Percentiles rank a stretch among this genome's conserved stretches.
Evolutionary conservation across 2,797 vertebrate species (phyloP).

Genomic region (Cygnus olor): DNA sequence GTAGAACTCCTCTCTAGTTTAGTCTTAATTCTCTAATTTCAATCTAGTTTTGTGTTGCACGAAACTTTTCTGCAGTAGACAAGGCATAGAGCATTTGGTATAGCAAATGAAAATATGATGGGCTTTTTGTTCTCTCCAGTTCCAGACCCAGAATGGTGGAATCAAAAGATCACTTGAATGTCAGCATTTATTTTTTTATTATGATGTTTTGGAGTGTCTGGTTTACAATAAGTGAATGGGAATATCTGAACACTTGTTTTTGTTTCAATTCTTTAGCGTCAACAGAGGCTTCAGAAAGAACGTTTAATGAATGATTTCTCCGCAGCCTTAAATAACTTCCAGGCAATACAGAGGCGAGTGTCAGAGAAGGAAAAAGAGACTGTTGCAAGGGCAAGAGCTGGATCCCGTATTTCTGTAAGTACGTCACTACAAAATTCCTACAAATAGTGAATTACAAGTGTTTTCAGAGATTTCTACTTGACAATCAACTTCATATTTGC

Average conservation of each 20-base stretch:
- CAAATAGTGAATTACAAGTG: background rate
- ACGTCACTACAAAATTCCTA: no score
- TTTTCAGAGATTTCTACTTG: background rate
- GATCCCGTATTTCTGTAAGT: conserved; percentile 86
- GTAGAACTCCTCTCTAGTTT: background rate
- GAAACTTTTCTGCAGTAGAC: background rate
- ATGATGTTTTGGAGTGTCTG: background rate
- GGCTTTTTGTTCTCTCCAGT: background rate
- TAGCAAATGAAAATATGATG: background rate
- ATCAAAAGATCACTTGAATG: background rate
- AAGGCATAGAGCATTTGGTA: background rate
- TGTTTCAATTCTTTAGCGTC: conserved; percentile 82
- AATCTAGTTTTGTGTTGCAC: background rate
- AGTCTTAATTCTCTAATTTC: background rate
- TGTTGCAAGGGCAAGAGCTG: conserved; percentile 89
- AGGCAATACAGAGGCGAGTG: conserved; percentile 89
- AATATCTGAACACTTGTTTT: conserved; percentile 24
- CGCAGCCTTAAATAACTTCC: conserved; percentile 93
- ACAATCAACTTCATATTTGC: background rate
- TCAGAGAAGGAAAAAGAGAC: conserved; percentile 95
- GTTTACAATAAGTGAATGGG: background rate
- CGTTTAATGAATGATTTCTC: conserved; percentile 98
- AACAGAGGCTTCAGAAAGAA: conserved; percentile 95
- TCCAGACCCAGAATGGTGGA: background rate
- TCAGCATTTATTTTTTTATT: background rate